These are phyloP conservation scores for Astreopora myriophthalma DNA, from an alignment of 64 coral and sea anemone genomes.

Conservation along the genomic window DNA sequence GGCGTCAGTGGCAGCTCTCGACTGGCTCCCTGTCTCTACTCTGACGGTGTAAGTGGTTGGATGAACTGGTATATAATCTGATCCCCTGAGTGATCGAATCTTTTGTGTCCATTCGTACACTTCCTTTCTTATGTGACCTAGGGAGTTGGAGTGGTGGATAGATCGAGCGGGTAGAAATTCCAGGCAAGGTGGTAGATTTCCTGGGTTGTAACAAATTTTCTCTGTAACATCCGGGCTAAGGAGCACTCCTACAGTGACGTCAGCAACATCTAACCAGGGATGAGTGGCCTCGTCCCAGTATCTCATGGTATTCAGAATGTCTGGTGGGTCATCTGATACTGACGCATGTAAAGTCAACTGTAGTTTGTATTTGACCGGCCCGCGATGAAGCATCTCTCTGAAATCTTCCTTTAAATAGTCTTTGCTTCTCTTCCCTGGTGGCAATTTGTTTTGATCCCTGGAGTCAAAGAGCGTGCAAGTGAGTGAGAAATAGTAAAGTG, in stretches of 20 bases:
- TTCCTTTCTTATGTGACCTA: slow-evolving; percentile 31
- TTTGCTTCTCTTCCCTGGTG: slow-evolving; percentile 66
- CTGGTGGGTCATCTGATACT: slow-evolving; percentile 3
- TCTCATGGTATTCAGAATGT: slow-evolving; percentile 16
- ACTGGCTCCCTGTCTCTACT: slow-evolving; percentile 56
- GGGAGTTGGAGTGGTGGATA: slow-evolving; percentile 49
- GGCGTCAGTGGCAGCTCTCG: slow-evolving; percentile 65
- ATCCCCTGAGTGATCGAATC: not conserved
- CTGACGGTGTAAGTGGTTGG: slow-evolving; percentile 34
- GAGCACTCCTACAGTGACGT: slow-evolving; percentile 53
- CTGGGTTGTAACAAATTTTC: not conserved
- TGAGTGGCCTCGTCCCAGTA: slow-evolving; percentile 67
- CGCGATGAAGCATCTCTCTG: slow-evolving; percentile 41
- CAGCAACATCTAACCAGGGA: slow-evolving; percentile 76
- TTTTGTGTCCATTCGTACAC: slow-evolving; percentile 40
- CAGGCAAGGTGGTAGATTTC: not conserved
- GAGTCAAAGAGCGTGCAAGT: not conserved
- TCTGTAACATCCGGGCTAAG: slow-evolving; percentile 37
- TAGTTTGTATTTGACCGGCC: slow-evolving; percentile 70
- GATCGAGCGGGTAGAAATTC: slow-evolving; percentile 19
- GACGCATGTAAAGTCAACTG: slow-evolving; percentile 54
- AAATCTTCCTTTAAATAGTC: slow-evolving; percentile 82
- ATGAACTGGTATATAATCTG: not conserved
- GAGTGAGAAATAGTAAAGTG: not conserved
- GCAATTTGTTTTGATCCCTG: slow-evolving; percentile 48